A percentile compares a stretch with the other conserved stretches of the same genome.
Evolutionary conservation across 2,888 invertebrate species (phyloP).

Genomic region (Sialis fuliginosa): DNA sequence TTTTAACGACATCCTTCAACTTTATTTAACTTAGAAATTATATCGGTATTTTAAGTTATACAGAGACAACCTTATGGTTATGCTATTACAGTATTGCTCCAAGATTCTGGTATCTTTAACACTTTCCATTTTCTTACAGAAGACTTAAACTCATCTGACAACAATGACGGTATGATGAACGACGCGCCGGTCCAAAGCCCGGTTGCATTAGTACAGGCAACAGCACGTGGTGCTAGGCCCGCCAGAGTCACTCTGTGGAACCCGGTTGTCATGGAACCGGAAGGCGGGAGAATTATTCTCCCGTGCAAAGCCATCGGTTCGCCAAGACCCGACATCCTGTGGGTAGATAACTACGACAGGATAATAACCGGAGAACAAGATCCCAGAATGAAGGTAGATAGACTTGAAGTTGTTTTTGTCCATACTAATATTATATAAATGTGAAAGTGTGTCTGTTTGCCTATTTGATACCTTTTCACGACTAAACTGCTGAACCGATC

Average conservation of each 20-base stretch:
- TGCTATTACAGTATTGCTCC: no score
- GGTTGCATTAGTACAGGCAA: background rate
- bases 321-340: conserved; percentile 42
- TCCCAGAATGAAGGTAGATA: conserved; percentile 29
- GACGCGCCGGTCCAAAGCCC: background rate
- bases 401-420: background rate
- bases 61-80: no score
- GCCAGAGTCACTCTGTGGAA: conserved; percentile 14
- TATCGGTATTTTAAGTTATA: no score
- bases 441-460: background rate
- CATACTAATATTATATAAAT: background rate
- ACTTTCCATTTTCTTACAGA: no score
- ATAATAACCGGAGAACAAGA: conserved; percentile 31
- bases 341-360: conserved; percentile 42
- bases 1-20: no score
- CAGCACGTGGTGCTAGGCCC: no score
- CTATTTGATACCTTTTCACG: no score
- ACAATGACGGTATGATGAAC: no score
- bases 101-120: no score
- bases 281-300: conserved; percentile 32
- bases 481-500: no score
- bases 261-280: conserved; percentile 15
- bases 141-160: no score
- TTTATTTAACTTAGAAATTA: no score
- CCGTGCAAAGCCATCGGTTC: conserved; percentile 51